Percentiles rank a stretch among this genome's conserved stretches.
Evolutionary conservation across 2,113 vertebrate species (phyloP).

Genomic region (Chrysemys picta): DNA sequence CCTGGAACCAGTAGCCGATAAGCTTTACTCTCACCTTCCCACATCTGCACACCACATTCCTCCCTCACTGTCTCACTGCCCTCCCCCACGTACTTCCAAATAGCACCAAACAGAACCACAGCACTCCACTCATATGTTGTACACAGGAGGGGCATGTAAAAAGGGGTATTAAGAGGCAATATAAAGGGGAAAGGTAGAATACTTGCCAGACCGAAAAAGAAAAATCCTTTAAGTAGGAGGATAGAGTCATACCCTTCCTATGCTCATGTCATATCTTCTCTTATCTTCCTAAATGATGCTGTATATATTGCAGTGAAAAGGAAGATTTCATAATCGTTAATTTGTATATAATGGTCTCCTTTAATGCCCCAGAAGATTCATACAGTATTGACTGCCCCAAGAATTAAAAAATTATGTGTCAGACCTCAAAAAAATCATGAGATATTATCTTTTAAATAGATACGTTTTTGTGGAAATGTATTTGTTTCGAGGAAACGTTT

Average conservation of each 20-base stretch:
- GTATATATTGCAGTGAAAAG: neutral
- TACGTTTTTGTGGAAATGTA: neutral
- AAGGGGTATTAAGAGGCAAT: neutral
- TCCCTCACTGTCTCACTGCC: neutral
- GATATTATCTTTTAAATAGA: neutral
- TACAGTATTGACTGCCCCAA: neutral
- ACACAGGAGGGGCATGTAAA: neutral
- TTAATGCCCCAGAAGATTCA: neutral
- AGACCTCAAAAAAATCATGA: neutral
- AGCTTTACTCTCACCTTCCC: constrained; percentile 65
- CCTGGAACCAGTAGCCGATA: constrained; percentile 66
- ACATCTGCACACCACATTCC: constrained; percentile 67
- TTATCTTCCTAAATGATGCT: neutral
- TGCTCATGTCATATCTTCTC: neutral
- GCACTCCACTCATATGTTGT: neutral
- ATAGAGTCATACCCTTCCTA: neutral
- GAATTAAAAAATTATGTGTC: neutral
- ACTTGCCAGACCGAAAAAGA: neutral
- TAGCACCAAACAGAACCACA: neutral
- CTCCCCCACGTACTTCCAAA: neutral
- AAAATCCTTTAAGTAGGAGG: neutral
- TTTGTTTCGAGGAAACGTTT: neutral
- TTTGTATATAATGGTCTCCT: neutral
- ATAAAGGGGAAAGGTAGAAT: neutral
- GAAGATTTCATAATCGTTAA: neutral